A percentile compares a stretch with the other conserved stretches of the same genome.
Evolutionary conservation across 2,797 vertebrate genomes (phyloP).

Genomic region (Amblyopsis hoosieri): DNA sequence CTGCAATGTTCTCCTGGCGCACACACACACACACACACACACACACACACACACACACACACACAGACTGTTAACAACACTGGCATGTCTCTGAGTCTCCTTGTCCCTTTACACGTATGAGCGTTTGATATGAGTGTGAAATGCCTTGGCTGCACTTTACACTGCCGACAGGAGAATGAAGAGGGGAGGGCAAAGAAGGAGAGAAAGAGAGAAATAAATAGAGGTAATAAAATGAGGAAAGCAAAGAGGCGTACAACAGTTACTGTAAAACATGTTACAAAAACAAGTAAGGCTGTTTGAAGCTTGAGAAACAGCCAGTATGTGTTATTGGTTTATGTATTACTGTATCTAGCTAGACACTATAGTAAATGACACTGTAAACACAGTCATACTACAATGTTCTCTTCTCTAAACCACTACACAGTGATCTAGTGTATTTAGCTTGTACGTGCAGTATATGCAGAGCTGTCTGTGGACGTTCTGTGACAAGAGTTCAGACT

Average conservation of each 20-base stretch:
- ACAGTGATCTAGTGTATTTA: neutral
- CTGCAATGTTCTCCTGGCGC: conserved; percentile 61
- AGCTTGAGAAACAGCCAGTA: neutral
- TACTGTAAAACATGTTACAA: neutral
- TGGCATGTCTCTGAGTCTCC: conserved; percentile 40
- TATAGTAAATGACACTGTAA: no score
- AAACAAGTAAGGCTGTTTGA: neutral
- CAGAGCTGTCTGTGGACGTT: conserved; percentile 5
- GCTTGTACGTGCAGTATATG: neutral
- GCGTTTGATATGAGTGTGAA: conserved; percentile 55
- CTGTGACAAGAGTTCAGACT: conserved; percentile 34
- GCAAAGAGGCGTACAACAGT: conserved; percentile 4
- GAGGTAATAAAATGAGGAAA: neutral
- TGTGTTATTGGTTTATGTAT: no score
- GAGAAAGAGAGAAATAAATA: neutral
- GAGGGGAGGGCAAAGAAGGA: neutral
- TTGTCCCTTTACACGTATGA: conserved; percentile 54
- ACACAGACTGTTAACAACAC: conserved; percentile 14
- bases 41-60: conserved; percentile 20
- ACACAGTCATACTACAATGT: neutral
- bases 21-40: conserved; percentile 70
- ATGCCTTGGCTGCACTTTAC: conserved; percentile 55
- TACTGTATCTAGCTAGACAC: no score
- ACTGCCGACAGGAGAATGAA: conserved; percentile 18
- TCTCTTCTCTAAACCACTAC: neutral